These are phyloP conservation scores for Anastrepha obliqua DNA, from an alignment of 1,140 invertebrate species.

Conservation along the genomic window DNA sequence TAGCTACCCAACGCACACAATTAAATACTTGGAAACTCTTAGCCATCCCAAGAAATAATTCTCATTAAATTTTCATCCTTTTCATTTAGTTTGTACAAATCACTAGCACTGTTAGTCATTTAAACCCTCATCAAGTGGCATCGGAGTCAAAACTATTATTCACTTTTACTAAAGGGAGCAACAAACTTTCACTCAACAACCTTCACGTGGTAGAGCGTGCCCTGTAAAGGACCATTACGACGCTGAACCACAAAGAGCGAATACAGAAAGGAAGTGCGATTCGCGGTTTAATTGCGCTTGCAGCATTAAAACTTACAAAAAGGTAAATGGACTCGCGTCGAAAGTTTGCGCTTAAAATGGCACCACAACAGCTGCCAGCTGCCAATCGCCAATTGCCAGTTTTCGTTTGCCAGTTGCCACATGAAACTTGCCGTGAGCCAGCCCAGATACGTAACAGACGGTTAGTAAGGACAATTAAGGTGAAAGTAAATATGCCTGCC, in stretches of 20 bases:
- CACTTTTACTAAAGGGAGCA: neutral
- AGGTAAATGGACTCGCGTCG: neutral
- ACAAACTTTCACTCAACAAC: conserved; percentile 2
- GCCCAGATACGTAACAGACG: no score
- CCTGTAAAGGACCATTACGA: neutral
- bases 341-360: conserved; percentile 11
- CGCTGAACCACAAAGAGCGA: neutral
- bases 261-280: neutral
- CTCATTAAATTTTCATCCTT: neutral
- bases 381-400: neutral
- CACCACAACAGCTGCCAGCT: neutral
- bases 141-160: conserved; percentile 26
- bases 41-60: neutral
- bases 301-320: conserved; percentile 17
- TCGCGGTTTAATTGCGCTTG: conserved; percentile 13
- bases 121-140: conserved; percentile 25
- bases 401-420: neutral
- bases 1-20: neutral
- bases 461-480: neutral
- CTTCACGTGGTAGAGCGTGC: neutral
- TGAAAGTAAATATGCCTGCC: neutral
- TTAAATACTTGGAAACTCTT: neutral
- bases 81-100: conserved; percentile 3
- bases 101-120: neutral
- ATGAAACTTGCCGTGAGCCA: no score